These are phyloP conservation scores for Caenorhabditis zanzibari DNA, from an alignment of 2,888 invertebrate species.

Conservation along the genomic window DNA sequence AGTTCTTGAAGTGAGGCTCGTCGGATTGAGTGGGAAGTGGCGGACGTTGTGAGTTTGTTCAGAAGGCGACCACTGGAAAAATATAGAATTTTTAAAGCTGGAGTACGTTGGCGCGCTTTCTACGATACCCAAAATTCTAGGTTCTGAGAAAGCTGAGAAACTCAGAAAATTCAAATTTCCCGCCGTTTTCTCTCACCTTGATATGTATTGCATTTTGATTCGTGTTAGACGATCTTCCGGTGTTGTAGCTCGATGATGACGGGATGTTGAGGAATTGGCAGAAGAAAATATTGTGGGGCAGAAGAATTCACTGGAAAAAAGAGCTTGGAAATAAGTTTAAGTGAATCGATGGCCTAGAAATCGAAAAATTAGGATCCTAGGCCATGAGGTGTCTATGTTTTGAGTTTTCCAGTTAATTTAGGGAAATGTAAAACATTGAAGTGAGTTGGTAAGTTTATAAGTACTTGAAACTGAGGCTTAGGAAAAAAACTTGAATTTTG, in stretches of 20 bases:
- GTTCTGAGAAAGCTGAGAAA: no score
- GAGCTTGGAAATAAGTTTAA: not conserved
- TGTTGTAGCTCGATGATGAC: not conserved
- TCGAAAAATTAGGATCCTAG: no score
- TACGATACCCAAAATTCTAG: no score
- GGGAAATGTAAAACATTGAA: no score
- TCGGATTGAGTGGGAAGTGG: constrained; percentile 9
- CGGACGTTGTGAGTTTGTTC: constrained; percentile 43
- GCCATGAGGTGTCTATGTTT: no score
- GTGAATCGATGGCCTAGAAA: no score
- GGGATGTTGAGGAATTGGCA: constrained; percentile 6
- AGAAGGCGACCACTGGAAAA: constrained; percentile 57
- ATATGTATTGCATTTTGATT: constrained; percentile 64
- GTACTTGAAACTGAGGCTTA: no score
- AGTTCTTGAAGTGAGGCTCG: constrained; percentile 11
- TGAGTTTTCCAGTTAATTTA: no score
- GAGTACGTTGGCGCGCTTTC: no score
- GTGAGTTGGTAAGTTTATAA: no score
- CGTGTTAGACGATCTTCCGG: constrained; percentile 48
- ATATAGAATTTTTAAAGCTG: not conserved
- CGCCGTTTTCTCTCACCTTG: constrained; percentile 35
- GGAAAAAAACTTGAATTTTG: no score
- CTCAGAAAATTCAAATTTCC: no score
- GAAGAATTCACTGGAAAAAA: constrained; percentile 62
- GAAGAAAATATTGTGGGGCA: constrained; percentile 54